Evolutionary conservation across 2,113 vertebrate genomes (phyloP), one percentile per base, ranked within the genome.

Genomic region (Nothoprocta pentlandii): DNA sequence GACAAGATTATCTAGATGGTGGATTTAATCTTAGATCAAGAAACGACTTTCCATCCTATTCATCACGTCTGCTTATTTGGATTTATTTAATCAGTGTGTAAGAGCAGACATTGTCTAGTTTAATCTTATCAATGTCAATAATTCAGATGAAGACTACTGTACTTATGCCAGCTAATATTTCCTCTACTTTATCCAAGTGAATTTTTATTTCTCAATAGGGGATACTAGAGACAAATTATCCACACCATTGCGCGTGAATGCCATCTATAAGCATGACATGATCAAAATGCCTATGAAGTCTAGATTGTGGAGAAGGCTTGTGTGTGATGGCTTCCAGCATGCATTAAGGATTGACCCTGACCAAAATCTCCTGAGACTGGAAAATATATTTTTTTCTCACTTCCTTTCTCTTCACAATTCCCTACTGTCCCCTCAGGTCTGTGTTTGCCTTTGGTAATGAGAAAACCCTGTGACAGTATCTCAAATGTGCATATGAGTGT

Each of bases 181-280:
- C 83, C 83, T 75, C 6, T 56, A n/a, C 4, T 84, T 67, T 4
- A 19, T 86, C 7, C 10, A 53, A 26, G 26, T 68, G 46, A 67
- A 51, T 92, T 36, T 77, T 74, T 83, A 26, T 63, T 77, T 32
- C 8, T 63, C 0, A 30, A 6, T 68, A 46, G 25, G 61, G 83
- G 83, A 28, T 5, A 26, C 8, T 25, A 42, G 6, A 51, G 42
- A 25, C 19, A 75, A 67, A 51, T 46, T 16, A 78, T 8, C 16
- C 6, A 16, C 10, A 8, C 8, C 0, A 1, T 46, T 67, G 21
- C 59, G 41, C 11, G 36, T 46, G 4, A 5, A 16, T 41, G 8
- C 13, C 74, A 12, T 42, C 68, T 73, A n/a, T 32, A 51, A 80
- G 7, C 19, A 46, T 68, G 69, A 30, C 28, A 58, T 73, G 16